Percentiles rank a stretch among this genome's conserved stretches.
Conservation (phyloP, 2,113 vertebrate species). For the Drymodes brunneopygia region DNA sequence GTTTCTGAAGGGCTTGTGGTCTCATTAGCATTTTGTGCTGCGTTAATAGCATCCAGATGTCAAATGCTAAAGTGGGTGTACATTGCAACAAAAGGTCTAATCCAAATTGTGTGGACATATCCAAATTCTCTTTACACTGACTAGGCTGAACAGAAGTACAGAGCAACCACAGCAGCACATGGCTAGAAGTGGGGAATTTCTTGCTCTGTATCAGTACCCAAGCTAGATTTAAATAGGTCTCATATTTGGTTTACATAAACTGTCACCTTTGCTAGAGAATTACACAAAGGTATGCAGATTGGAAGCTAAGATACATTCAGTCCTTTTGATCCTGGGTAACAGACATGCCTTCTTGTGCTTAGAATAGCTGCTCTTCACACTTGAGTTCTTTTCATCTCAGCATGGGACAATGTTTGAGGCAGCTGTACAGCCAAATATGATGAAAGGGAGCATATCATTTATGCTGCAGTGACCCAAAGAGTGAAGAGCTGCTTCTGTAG, state of each 20-base stretch:
- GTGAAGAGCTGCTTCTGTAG: not conserved
- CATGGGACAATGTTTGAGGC: not conserved
- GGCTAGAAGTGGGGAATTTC: not conserved
- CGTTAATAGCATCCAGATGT: conserved; percentile 31
- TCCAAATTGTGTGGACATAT: not conserved
- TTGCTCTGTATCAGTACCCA: not conserved
- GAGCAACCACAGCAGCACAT: not conserved
- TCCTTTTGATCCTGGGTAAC: not conserved
- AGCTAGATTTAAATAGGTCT: not conserved
- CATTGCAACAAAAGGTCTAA: not conserved
- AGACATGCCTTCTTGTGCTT: not conserved
- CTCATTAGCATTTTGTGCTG: not conserved
- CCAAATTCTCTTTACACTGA: not conserved
- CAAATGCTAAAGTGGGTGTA: not conserved
- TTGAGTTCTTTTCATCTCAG: not conserved
- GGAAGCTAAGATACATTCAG: not conserved
- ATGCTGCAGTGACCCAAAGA: not conserved
- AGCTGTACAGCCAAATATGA: not conserved
- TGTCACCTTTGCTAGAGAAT: not conserved
- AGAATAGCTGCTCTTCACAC: not conserved
- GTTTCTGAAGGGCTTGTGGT: not conserved
- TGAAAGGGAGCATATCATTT: not conserved
- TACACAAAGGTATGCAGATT: not conserved
- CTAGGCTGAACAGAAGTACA: not conserved
- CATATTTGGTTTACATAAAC: not conserved